Conservation (phyloP, 2,797 vertebrate species). For the Hirundo rustica region DNA sequence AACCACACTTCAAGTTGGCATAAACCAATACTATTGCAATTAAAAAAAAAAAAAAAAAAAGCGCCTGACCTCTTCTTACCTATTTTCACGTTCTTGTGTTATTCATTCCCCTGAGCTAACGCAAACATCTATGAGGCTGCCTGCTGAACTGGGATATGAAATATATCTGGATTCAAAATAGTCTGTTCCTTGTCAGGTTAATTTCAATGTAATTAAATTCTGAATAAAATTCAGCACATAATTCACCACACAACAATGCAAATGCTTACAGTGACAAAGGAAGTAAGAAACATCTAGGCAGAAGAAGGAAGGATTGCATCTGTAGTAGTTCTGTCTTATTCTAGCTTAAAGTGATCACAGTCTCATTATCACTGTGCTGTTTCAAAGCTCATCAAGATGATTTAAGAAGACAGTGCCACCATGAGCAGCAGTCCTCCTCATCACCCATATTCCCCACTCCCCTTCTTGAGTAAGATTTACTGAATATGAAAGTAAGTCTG, state of each 20-base stretch:
- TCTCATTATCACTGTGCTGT: not conserved
- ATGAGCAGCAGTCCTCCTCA: not conserved
- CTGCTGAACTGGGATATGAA: not conserved
- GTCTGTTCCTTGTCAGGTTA: not conserved
- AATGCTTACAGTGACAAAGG: not conserved
- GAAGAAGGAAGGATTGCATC: not conserved
- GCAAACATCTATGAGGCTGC: not conserved
- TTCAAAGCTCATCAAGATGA: not conserved
- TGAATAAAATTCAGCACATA: not conserved
- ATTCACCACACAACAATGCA: not conserved
- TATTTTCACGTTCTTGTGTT: not conserved
- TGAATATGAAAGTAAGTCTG: not conserved
- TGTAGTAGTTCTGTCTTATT: not conserved
- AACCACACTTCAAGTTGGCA: not conserved
- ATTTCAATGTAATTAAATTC: conserved; percentile 12
- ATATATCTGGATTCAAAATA: not conserved
- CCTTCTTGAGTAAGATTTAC: not conserved
- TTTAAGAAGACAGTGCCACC: not conserved
- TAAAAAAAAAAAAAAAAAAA: not conserved
- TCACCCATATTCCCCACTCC: not conserved
- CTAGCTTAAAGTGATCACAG: not conserved
- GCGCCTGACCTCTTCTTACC: not conserved
- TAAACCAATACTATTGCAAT: not conserved
- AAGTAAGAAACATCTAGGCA: not conserved
- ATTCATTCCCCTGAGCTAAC: not conserved